These are phyloP conservation scores for Drosophila ustulata DNA, from an alignment of 2,888 invertebrate species.

Conservation along the genomic window DNA sequence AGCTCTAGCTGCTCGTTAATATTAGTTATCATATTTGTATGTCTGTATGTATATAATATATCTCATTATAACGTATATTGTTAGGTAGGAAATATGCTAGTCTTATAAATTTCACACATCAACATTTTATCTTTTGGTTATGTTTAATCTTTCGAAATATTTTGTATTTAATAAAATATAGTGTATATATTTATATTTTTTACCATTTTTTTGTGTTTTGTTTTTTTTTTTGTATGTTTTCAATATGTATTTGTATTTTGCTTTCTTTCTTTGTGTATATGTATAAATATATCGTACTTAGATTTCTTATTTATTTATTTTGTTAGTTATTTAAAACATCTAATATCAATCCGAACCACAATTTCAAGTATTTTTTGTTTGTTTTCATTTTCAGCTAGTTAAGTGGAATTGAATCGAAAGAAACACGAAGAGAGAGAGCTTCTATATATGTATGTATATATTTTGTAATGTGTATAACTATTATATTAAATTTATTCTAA, in stretches of 20 bases:
- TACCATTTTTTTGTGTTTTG: conserved; percentile 7
- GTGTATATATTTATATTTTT: conserved; percentile 48
- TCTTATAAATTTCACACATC: conserved; percentile 84
- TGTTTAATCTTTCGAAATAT: conserved; percentile 58
- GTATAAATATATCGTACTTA: conserved; percentile 57
- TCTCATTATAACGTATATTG: conserved; percentile 59
- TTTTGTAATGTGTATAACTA: conserved; percentile 30
- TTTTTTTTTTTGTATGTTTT: conserved; percentile 10
- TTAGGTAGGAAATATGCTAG: conserved; percentile 84
- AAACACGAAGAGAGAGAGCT: conserved; percentile 62
- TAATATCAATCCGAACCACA: conserved; percentile 69
- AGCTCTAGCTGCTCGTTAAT: conserved; percentile 67
- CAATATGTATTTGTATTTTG: conserved; percentile 59
- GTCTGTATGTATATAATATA: conserved; percentile 30
- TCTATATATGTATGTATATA: conserved; percentile 16
- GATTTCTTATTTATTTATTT: conserved; percentile 28
- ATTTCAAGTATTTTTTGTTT: conserved; percentile 38
- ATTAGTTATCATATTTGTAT: conserved; percentile 36
- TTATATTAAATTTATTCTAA: conserved; percentile 28
- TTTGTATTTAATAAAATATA: conserved; percentile 70
- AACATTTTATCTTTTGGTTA: conserved; percentile 71
- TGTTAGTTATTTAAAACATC: conserved; percentile 55
- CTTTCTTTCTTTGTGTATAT: conserved; percentile 29
- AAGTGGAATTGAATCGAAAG: conserved; percentile 45
- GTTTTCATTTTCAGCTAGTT: conserved; percentile 37